These are phyloP conservation scores for Geotrypetes seraphini DNA, from an alignment of 2,797 vertebrate species.

Conservation along the genomic window DNA sequence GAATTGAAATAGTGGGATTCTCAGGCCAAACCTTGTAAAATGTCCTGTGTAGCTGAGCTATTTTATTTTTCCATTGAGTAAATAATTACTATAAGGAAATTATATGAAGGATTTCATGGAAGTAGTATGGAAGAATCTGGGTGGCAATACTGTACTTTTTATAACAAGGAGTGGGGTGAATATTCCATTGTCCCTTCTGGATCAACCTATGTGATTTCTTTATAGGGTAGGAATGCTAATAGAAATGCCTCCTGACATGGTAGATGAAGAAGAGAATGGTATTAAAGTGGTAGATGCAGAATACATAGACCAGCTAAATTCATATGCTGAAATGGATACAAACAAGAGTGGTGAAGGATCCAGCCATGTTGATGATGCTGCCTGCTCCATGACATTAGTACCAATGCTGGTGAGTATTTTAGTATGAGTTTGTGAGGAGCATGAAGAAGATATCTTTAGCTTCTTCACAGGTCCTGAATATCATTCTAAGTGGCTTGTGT, in stretches of 20 bases:
- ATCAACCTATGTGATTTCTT: neutral
- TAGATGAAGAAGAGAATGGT: conserved; percentile 26
- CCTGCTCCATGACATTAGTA: conserved; percentile 2
- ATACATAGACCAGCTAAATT: neutral
- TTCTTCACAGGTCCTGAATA: too few relatives aligned
- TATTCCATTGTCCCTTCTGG: neutral
- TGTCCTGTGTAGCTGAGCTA: neutral
- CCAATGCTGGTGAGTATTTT: conserved; percentile 44
- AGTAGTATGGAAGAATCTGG: neutral
- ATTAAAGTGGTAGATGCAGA: conserved; percentile 6
- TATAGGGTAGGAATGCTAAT: conserved; percentile 46
- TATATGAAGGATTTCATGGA: neutral
- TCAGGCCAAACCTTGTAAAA: too few relatives aligned
- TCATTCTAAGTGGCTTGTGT: too few relatives aligned
- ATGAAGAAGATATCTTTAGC: too few relatives aligned
- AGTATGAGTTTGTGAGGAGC: neutral
- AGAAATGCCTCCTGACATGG: conserved; percentile 33
- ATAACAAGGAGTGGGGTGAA: neutral
- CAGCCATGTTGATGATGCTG: neutral
- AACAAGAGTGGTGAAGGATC: conserved; percentile 4
- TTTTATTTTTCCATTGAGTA: conserved; percentile 1
- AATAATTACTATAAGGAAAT: neutral
- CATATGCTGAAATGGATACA: neutral
- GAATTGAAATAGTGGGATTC: too few relatives aligned
- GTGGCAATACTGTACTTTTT: neutral